A percentile compares a stretch with the other conserved stretches of the same genome.
Evolutionary conservation across 2,888 invertebrate species (phyloP).

Genomic region (Leucozona laternaria): DNA sequence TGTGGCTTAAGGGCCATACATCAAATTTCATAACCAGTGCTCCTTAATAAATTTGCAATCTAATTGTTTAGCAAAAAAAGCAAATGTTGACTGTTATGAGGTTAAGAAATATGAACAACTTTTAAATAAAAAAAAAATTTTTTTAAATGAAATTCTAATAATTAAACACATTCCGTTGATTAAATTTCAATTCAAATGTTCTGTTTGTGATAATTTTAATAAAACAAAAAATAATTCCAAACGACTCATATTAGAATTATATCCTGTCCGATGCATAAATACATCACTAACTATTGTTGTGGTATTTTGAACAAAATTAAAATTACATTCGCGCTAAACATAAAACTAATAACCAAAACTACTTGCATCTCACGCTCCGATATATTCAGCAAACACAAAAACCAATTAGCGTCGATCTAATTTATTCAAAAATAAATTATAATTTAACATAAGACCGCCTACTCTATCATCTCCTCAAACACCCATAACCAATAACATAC

Average conservation of each 20-base stretch:
- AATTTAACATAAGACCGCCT: slow-evolving; percentile 21
- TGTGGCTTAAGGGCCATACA: no score
- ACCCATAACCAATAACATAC: background rate
- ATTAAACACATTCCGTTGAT: background rate
- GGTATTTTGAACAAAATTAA: background rate
- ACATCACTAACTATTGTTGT: background rate
- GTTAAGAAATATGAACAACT: no score
- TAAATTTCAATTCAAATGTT: background rate
- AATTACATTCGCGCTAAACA: slow-evolving; percentile 23
- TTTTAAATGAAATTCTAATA: background rate
- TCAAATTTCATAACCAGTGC: no score
- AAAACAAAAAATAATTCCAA: background rate
- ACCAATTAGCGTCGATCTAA: slow-evolving; percentile 63
- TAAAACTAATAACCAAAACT: slow-evolving; percentile 31
- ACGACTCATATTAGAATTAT: background rate
- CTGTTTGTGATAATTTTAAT: background rate
- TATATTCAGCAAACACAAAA: slow-evolving; percentile 35
- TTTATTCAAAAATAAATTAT: slow-evolving; percentile 50
- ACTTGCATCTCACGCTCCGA: slow-evolving; percentile 23
- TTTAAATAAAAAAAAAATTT: background rate
- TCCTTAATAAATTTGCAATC: no score
- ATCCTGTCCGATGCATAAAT: background rate
- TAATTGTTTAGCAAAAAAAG: no score
- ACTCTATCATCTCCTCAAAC: background rate
- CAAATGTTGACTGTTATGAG: no score